phyloP scores from a whole-genome alignment of 2,888 invertebrate genomes.

The Colostygia pectinataria region DNA sequence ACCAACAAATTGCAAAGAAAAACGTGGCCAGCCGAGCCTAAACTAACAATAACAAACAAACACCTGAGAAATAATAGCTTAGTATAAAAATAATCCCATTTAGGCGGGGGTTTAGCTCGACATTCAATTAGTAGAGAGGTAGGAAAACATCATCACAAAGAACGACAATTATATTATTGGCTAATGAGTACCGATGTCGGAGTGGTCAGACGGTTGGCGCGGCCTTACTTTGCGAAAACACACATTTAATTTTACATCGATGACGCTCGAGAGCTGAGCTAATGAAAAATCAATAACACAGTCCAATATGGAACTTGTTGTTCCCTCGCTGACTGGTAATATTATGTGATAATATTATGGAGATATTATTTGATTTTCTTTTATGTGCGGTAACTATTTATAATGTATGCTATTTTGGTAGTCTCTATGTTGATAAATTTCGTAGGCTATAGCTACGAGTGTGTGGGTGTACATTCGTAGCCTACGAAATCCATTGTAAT shows the following conservation, averaged over 20 bases:
- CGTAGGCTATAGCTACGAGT: too few relatives aligned
- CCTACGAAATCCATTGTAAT: too few relatives aligned
- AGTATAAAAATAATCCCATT: background rate
- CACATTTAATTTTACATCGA: constrained; percentile 38
- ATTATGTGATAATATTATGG: background rate
- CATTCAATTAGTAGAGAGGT: constrained; percentile 15
- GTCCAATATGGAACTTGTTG: constrained; percentile 7
- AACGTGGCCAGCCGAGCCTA: constrained; percentile 7
- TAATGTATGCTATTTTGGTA: too few relatives aligned
- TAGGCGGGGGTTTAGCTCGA: background rate
- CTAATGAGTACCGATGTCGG: constrained; percentile 3
- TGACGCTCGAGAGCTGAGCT: constrained; percentile 29
- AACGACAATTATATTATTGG: constrained; percentile 24
- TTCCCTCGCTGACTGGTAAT: background rate
- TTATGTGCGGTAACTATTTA: too few relatives aligned
- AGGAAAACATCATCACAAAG: constrained; percentile 12
- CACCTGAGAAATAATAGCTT: constrained; percentile 8
- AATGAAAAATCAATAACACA: constrained; percentile 40
- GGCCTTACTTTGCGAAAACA: constrained; percentile 36
- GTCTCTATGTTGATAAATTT: too few relatives aligned
- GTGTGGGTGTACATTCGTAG: too few relatives aligned
- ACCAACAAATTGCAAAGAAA: constrained; percentile 3
- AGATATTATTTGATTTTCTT: too few relatives aligned
- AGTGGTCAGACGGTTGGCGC: constrained; percentile 6
- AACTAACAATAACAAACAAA: constrained; percentile 2